Evolutionary conservation across 2,797 vertebrate genomes (phyloP), one percentile per base, ranked within the genome.

Genomic region (Pangasius macronema): DNA sequence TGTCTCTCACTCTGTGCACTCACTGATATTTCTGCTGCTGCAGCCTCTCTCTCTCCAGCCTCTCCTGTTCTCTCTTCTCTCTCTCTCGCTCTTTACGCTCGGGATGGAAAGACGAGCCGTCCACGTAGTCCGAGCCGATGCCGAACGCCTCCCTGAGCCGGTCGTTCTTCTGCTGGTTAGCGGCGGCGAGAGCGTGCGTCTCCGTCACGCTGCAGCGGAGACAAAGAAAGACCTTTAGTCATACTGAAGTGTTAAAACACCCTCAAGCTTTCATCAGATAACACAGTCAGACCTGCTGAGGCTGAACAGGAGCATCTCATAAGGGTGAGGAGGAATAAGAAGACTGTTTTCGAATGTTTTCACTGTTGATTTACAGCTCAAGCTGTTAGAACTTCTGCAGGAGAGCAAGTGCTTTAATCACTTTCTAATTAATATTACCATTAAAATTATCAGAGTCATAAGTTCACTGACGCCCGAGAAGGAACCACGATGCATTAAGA

Each of bases 121-220:
- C 97, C 84, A 98, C 97, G 0, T 98, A 98, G 86, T 96, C 97
- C 7, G 96, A 97, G 89, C 96, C 92, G 83, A 98, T 98, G 30
- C 97, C 97, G 51, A 98, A 98, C 0, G 97, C 97, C 5, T 96
- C 97, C 0, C 97, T 95, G 1, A 98, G 96, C 0, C 97, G 95
- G 90, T 97, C 97, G 2, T 98, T 98, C 93, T 98, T 98, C 93
- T 97, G 97, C 92, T 98, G 97, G 91, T 97, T 98, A 42, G 97
- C 96, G 13, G 97, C 97, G 14, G 97, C 97, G 80, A 98, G 93
- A 77, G 98, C 97, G 33, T 98, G 97, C 0, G 97, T 98, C 92
- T 98, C 97, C 0, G 97, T 98, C 80, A 95, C 94, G 82, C 97
- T 98, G 81, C 3, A 63, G n/a, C 33, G 27, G 27, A 86, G 16